phyloP scores from a whole-genome alignment of 2,113 vertebrate genomes.

The Brienomyrus brachyistius region DNA sequence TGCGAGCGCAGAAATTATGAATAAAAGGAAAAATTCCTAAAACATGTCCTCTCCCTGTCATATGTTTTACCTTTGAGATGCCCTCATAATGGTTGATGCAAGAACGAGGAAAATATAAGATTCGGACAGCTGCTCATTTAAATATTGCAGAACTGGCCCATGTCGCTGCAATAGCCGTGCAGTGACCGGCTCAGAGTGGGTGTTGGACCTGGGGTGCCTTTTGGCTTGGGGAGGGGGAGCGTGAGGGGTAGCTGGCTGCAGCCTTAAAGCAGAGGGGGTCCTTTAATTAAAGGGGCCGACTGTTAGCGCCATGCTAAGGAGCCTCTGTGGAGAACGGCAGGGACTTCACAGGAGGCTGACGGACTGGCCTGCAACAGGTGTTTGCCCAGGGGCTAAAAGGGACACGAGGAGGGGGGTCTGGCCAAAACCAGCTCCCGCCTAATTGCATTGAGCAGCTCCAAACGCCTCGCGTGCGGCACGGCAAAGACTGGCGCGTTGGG shows the following conservation, averaged over 20 bases:
- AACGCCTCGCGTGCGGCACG: background rate
- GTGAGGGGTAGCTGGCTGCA: background rate
- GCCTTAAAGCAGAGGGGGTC: background rate
- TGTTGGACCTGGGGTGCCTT: background rate
- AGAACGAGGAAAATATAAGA: background rate
- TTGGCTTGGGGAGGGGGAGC: background rate
- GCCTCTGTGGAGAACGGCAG: background rate
- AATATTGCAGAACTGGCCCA: background rate
- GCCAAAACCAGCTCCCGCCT: background rate
- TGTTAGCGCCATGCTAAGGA: background rate
- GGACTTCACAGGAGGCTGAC: background rate
- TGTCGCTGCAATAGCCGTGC: background rate
- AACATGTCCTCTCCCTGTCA: background rate
- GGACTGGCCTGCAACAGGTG: slow-evolving; percentile 12
- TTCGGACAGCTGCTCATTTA: background rate
- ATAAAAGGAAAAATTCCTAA: slow-evolving; percentile 20
- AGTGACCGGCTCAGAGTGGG: background rate
- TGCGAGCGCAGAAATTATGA: slow-evolving; percentile 47
- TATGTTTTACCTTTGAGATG: background rate
- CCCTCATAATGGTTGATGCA: background rate
- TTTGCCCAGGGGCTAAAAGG: background rate
- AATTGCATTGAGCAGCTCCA: slow-evolving; percentile 3
- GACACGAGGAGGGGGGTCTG: background rate
- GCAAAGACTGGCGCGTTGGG: background rate
- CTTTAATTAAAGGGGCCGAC: background rate